Conservation (phyloP, 2,888 invertebrate genomes). For the Ditula angustiorana region DNA sequence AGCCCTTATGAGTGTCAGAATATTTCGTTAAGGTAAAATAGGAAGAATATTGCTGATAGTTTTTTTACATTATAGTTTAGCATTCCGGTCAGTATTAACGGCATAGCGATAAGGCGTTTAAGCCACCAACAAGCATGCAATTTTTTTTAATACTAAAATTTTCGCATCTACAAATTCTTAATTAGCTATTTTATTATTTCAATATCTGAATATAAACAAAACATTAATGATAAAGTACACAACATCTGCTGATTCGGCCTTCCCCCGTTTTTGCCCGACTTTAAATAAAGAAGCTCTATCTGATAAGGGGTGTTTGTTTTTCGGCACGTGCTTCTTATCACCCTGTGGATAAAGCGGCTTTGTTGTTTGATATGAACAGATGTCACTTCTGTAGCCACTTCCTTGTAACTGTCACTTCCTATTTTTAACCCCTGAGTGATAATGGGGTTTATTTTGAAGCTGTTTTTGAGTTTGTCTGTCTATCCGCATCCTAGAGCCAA, state of each 20-base stretch:
- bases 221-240: not conserved
- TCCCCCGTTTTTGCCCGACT: slow-evolving; percentile 11
- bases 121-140: too few relatives aligned
- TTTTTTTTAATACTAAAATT: not conserved
- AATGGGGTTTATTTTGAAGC: not conserved
- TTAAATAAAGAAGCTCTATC: slow-evolving; percentile 14
- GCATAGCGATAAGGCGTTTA: too few relatives aligned
- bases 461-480: too few relatives aligned
- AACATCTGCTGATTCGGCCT: slow-evolving; percentile 10
- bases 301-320: slow-evolving; percentile 15
- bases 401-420: slow-evolving; percentile 6
- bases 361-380: slow-evolving; percentile 6
- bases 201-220: too few relatives aligned
- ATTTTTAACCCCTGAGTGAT: not conserved
- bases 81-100: too few relatives aligned
- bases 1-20: too few relatives aligned
- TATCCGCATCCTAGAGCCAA: too few relatives aligned
- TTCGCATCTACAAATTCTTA: not conserved
- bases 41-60: too few relatives aligned
- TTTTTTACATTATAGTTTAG: too few relatives aligned
- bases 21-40: too few relatives aligned
- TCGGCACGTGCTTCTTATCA: slow-evolving; percentile 11
- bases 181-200: too few relatives aligned
- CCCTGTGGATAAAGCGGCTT: slow-evolving; percentile 17
- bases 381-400: not conserved